A percentile compares a stretch with the other conserved stretches of the same genome.
phyloP scores from a whole-genome alignment of 2,888 invertebrate species.

The Caenorhabditis uteleia region DNA sequence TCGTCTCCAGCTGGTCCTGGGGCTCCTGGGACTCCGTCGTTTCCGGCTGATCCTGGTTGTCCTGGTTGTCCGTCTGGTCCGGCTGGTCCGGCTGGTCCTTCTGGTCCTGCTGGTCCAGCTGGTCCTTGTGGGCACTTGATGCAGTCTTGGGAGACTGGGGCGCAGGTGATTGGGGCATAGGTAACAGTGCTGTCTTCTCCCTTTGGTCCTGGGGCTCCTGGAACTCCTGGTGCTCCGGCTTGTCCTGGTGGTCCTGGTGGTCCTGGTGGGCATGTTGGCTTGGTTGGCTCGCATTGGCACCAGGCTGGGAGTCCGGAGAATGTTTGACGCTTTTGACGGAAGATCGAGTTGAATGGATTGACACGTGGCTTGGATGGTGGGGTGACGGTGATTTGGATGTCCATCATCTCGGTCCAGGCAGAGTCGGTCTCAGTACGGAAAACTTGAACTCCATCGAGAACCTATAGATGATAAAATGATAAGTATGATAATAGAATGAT shows the following conservation, averaged over 20 bases:
- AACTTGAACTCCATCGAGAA: conserved; percentile 57
- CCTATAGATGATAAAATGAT: conserved; percentile 9
- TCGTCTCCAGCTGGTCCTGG: conserved; percentile 53
- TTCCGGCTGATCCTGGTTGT: conserved; percentile 46
- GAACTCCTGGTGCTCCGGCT: conserved; percentile 44
- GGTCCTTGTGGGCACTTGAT: conserved; percentile 48
- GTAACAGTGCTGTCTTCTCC: conserved; percentile 53
- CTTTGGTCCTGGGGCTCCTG: conserved; percentile 50
- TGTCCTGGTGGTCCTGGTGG: conserved; percentile 56
- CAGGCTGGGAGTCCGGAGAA: conserved; percentile 62
- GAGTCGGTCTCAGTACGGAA: conserved; percentile 66
- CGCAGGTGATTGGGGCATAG: conserved; percentile 57
- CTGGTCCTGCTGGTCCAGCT: conserved; percentile 39
- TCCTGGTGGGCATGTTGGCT: conserved; percentile 59
- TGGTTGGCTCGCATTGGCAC: conserved; percentile 65
- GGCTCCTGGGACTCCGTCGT: conserved; percentile 56
- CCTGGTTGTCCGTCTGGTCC: conserved; percentile 58
- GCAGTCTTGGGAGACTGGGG: conserved; percentile 49
- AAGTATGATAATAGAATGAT: not conserved
- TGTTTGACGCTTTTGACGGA: conserved; percentile 62
- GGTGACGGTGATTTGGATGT: conserved; percentile 64
- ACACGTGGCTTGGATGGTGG: conserved; percentile 61
- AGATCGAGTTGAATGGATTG: conserved; percentile 62
- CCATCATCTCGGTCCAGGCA: conserved; percentile 66
- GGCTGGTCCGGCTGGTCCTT: conserved; percentile 42